Evolutionary conservation across 2,888 invertebrate genomes (phyloP).

Genomic region (Cosmopolites sordidus): DNA sequence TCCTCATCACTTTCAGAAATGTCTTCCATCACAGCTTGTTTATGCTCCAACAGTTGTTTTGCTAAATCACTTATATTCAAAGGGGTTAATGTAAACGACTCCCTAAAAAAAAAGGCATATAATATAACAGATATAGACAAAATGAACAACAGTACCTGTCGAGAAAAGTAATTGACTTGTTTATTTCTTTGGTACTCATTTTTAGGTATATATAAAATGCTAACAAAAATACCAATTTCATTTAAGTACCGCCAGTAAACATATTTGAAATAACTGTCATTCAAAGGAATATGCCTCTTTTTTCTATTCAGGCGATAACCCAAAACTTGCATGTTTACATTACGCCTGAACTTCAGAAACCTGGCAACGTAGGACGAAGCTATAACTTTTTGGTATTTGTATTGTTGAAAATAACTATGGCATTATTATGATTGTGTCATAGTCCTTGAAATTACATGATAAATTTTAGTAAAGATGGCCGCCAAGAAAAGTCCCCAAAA

Average conservation of each 20-base stretch:
- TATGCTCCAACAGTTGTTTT: constrained; percentile 12
- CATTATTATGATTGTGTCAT: no score
- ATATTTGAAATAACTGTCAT: not conserved
- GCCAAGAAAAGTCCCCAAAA: not conserved
- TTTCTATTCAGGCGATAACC: no score
- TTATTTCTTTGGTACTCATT: constrained; percentile 6
- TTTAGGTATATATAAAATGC: no score
- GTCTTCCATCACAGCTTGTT: constrained; percentile 5
- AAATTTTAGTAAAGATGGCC: constrained; percentile 4
- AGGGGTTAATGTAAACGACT: constrained; percentile 9
- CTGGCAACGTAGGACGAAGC: no score
- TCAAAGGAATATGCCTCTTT: no score
- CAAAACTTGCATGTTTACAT: no score
- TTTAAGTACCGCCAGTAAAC: no score
- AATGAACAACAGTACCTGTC: constrained; percentile 1
- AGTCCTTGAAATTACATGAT: no score
- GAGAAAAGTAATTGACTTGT: constrained; percentile 3
- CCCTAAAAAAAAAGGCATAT: constrained; percentile 17
- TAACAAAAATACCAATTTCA: no score
- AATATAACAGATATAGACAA: not conserved
- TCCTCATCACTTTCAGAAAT: not conserved
- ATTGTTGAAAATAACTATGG: no score
- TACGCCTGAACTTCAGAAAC: no score
- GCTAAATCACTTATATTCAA: constrained; percentile 15
- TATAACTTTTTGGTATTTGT: no score